These are phyloP conservation scores for Alentia gelatinosa DNA, from an alignment of 2,888 invertebrate species.

Conservation along the genomic window DNA sequence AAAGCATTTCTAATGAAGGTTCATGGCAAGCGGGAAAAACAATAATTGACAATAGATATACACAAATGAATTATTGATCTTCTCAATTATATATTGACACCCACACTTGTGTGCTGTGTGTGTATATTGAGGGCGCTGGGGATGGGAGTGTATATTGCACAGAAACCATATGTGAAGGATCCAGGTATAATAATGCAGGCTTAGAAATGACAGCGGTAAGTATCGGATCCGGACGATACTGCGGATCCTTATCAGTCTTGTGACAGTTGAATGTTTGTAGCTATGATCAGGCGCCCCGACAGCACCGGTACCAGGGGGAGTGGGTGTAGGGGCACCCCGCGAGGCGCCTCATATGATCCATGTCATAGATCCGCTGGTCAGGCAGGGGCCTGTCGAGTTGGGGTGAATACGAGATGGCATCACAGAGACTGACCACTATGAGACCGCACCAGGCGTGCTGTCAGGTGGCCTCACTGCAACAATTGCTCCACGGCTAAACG, in stretches of 20 bases:
- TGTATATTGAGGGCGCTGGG: too few species aligned
- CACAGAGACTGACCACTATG: constrained; percentile 2
- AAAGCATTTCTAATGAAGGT: too few species aligned
- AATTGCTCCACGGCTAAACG: too few species aligned
- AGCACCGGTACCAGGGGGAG: neutral
- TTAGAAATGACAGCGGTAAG: neutral
- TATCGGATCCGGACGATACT: neutral
- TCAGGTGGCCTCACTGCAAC: neutral
- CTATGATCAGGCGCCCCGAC: neutral
- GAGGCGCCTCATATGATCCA: constrained; percentile 5
- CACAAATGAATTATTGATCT: too few species aligned
- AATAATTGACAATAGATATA: too few species aligned
- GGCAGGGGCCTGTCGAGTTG: neutral
- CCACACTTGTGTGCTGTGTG: too few species aligned
- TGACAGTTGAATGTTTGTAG: neutral
- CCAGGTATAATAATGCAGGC: too few species aligned
- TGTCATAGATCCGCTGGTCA: neutral
- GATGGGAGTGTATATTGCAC: too few species aligned
- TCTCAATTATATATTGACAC: too few species aligned
- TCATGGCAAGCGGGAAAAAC: too few species aligned
- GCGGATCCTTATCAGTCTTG: neutral
- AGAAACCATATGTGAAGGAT: too few species aligned
- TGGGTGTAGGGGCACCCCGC: too few species aligned
- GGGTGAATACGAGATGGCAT: neutral
- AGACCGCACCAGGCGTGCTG: neutral